Base-by-base conservation (phyloP, 64 coral and sea anemone genomes). In the Porites lutea region DNA sequence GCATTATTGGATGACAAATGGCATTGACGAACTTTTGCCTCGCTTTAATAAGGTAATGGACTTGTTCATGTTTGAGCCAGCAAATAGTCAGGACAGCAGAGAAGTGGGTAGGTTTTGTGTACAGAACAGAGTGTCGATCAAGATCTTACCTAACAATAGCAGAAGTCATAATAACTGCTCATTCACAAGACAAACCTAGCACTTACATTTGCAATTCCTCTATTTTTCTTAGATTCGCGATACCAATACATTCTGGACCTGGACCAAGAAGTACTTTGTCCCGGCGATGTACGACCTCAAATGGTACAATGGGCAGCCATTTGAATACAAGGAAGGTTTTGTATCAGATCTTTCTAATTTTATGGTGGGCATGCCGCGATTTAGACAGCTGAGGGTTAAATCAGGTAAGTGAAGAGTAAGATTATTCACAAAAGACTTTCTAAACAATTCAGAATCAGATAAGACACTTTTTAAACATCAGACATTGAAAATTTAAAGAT, bases 281-380 rank as follows among this genome's bases (percentile, higher is more conserved):
- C 95, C 95, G 18, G 88, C 87, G 4, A 8, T 96, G 46, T 96
- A 96, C 57, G 49, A 91, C 18, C 63, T 92, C n/a, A 63, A 62
- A 37, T 96, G 95, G 95, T 96, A 96, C 82, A 96, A 96, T 50
- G 92, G 88, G 10, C 4, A 96, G 45, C 6, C 74, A 3, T 96
- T 94, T 78, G 82, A 94, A 77, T 96, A 96, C 75, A 91, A 96
- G 23, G 95, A 96, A n/a, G 95, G 95, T 2, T 96, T 96, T 21
- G 66, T 96, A 44, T 96, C 95, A 16, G 93, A 96, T 52, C 47
- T 82, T 47, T 79, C 66, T 21, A 71, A 69, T 3, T 97, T 94
- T 79, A 50, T 97, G 19, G 88, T 97, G 44, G 95, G 95, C 22
- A 97, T 97, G 95, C 95, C 95, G 1, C 82, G 92, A 16, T 58